Conservation (phyloP, 2,888 invertebrate genomes). For the Drepanosiphum platanoidis region DNA sequence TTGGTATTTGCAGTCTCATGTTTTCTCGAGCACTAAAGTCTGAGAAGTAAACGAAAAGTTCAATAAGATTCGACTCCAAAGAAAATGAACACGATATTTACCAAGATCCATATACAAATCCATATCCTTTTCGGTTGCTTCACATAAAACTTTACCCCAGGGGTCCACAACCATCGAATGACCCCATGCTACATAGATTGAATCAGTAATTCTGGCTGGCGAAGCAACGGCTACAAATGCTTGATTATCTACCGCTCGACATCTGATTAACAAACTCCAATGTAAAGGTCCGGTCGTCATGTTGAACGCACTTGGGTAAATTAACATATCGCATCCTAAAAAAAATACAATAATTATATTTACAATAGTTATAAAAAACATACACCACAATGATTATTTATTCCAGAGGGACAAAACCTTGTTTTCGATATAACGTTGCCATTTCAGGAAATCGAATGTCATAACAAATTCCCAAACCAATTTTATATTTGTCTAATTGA, state of each 20-base stretch:
- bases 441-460: constrained; percentile 92
- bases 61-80: not conserved
- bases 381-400: not conserved
- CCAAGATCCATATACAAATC: constrained; percentile 81
- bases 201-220: constrained; percentile 79
- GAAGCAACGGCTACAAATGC: constrained; percentile 86
- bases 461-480: constrained; percentile 95
- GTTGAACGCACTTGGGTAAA: constrained; percentile 96
- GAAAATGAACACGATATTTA: constrained; percentile 67
- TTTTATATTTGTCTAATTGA: constrained; percentile 75
- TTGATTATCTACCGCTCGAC: constrained; percentile 89
- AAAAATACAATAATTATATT: not conserved
- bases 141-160: constrained; percentile 79
- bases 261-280: constrained; percentile 86
- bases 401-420: too few species aligned
- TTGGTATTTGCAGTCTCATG: constrained; percentile 86
- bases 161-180: constrained; percentile 87
- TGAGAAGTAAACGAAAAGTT: constrained; percentile 67
- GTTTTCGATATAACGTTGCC: constrained; percentile 71
- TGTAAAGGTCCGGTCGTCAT: constrained; percentile 95
- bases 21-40: constrained; percentile 79
- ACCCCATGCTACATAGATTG: constrained; percentile 88
- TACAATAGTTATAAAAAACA: not conserved
- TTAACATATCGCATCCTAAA: constrained; percentile 82
- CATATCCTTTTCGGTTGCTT: constrained; percentile 77